Base-by-base conservation (phyloP, 2,888 invertebrate species). In the Pseudococcus viburni region DNA sequence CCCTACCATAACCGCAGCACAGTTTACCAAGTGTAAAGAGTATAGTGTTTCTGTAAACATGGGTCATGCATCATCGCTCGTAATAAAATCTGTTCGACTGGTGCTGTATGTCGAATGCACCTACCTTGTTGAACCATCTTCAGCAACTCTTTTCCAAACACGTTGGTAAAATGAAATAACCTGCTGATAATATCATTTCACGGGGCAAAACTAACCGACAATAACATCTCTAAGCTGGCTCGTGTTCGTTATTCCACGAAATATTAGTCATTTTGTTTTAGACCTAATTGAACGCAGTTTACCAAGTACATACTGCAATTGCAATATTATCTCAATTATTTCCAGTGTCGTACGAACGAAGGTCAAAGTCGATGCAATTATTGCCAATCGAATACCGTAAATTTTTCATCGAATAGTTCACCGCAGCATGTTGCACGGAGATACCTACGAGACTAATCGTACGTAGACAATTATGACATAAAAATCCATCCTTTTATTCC, bases 41-140 rank as follows among this genome's bases (percentile, higher is more conserved):
- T 77, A 77, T 77, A 77, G 15, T 39, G 77, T 77, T 77, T 12
- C 77, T 77, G 77, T 77, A 77, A 77, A 77, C 77, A 77, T 77
- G 17, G 77, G 77, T 77, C 77, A 77, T 77, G 77, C 77, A 39
- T 39, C 39, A 77, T 26, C 77, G 77, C 77, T 77, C 77, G 77
- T 77, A 77, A 39, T 26, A 77, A 77, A 77, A 39, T 17, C 51
- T 51, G 17, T 51, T 51, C 51, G 17, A 51, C 15, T 51, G 51
- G 51, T 51, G 51, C 51, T 51, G 12, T 51, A 51, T 51, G 51
- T 33, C 26, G 26, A 33, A 33, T 51, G 51, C 51, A 51, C 51
- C 12, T 17, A 51, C 51, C 12, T 17, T 15, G 12, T 46, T 46
- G 3, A 33, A 1, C 9, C 46, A 46, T 46, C 12, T 46, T 46